These are phyloP conservation scores for Vanessa tameamea DNA, from an alignment of 1,140 invertebrate species.

Conservation along the genomic window DNA sequence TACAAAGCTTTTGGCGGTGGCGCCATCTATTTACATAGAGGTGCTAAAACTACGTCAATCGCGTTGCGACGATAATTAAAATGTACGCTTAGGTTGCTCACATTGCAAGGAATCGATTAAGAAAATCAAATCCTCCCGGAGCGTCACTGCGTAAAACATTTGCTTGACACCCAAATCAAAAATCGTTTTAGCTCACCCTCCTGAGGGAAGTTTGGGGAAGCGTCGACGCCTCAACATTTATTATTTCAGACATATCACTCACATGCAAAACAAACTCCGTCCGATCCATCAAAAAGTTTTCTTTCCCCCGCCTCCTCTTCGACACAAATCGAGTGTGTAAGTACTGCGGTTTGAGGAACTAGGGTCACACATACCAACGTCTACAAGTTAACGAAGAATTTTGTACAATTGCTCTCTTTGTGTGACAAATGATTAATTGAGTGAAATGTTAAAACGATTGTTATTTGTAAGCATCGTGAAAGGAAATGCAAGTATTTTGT, in stretches of 20 bases:
- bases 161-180: constrained; percentile 81
- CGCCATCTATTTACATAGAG: constrained; percentile 59
- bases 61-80: constrained; percentile 30
- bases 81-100: constrained; percentile 14
- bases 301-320: constrained; percentile 52
- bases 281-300: constrained; percentile 81
- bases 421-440: constrained; percentile 34
- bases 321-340: constrained; percentile 79
- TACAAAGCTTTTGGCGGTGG: constrained; percentile 69
- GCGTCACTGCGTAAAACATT: constrained; percentile 78
- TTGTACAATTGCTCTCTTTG: constrained; percentile 17
- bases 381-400: constrained; percentile 36
- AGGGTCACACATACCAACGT: constrained; percentile 30
- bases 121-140: constrained; percentile 75
- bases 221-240: constrained; percentile 80
- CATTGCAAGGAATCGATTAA: constrained; percentile 67
- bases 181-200: constrained; percentile 79
- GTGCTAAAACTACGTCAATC: constrained; percentile 26
- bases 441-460: constrained; percentile 17
- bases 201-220: constrained; percentile 65
- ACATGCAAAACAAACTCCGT: constrained; percentile 81
- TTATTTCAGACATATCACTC: constrained; percentile 81
- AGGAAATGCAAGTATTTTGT: too few species aligned
- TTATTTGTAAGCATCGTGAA: background rate
- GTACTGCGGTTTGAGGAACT: constrained; percentile 65